Evolutionary conservation across 2,888 invertebrate genomes (phyloP).

Genomic region (Lomographa bimaculata): DNA sequence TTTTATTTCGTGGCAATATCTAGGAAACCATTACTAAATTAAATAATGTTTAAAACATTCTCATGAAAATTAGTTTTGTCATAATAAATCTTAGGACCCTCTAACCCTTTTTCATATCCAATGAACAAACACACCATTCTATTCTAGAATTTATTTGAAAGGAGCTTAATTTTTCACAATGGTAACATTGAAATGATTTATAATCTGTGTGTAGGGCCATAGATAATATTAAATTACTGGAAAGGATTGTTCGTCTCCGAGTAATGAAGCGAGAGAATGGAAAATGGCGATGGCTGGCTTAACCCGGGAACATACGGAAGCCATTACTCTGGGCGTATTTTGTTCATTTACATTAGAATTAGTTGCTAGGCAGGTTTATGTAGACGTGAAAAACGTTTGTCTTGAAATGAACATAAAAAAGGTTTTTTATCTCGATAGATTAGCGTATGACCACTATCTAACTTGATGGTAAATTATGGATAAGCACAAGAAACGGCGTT

Average conservation of each 20-base stretch:
- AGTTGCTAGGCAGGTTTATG: too few species aligned
- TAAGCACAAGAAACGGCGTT: too few species aligned
- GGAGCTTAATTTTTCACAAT: conserved; percentile 22
- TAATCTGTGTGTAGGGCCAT: conserved; percentile 23
- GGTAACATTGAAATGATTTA: conserved; percentile 20
- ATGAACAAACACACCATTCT: conserved; percentile 14
- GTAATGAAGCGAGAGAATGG: conserved; percentile 14
- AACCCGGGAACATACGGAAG: conserved; percentile 10
- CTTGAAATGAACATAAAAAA: too few species aligned
- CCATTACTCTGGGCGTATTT: conserved; percentile 5
- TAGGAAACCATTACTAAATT: too few species aligned
- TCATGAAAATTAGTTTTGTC: too few species aligned
- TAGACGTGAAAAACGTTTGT: too few species aligned
- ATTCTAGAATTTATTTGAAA: conserved; percentile 13
- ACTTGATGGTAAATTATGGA: too few species aligned
- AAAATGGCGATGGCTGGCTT: conserved; percentile 4
- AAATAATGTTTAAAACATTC: too few species aligned
- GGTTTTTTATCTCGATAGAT: too few species aligned
- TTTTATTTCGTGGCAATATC: too few species aligned
- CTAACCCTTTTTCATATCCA: conserved; percentile 18
- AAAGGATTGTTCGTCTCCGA: conserved; percentile 21
- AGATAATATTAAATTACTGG: conserved; percentile 27
- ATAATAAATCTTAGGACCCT: too few species aligned
- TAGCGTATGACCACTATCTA: too few species aligned
- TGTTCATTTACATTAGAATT: conserved; percentile 2